These are phyloP conservation scores for Onchidella celtica DNA, from an alignment of 2,888 invertebrate species.

Conservation along the genomic window DNA sequence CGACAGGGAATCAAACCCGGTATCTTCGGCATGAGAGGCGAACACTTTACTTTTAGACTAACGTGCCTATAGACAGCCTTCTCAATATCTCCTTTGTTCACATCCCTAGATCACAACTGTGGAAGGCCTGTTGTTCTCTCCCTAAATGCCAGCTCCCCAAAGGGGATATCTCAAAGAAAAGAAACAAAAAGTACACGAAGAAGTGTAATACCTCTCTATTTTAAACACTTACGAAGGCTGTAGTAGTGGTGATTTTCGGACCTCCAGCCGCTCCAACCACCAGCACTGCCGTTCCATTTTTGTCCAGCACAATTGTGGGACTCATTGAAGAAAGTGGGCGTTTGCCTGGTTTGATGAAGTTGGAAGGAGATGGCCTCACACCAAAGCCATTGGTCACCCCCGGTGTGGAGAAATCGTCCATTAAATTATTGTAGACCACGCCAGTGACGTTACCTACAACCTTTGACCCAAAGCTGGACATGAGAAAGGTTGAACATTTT, in stretches of 20 bases:
- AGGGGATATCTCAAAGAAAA: no score
- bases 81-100: no score
- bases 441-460: slow-evolving; percentile 82
- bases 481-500: no score
- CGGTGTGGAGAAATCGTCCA: slow-evolving; percentile 94
- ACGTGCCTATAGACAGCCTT: no score
- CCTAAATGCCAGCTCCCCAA: no score
- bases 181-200: no score
- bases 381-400: slow-evolving; percentile 76
- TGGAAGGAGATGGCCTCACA: slow-evolving; percentile 87
- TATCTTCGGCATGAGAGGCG: no score
- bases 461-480: slow-evolving; percentile 93
- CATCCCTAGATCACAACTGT: no score
- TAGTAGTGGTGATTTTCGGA: slow-evolving; percentile 91
- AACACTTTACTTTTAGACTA: no score
- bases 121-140: no score
- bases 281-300: slow-evolving; percentile 84
- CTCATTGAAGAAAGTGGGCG: slow-evolving; percentile 95
- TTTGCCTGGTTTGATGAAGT: slow-evolving; percentile 90
- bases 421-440: slow-evolving; percentile 92
- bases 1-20: no score
- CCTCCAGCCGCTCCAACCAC: slow-evolving; percentile 94
- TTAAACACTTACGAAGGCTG: slow-evolving; percentile 81
- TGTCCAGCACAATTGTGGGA: slow-evolving; percentile 87
- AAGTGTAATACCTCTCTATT: no score